Percentiles rank a stretch among this genome's conserved stretches.
These are phyloP conservation scores for Dallia pectoralis DNA, from an alignment of 2,797 vertebrate species.

Conservation along the genomic window DNA sequence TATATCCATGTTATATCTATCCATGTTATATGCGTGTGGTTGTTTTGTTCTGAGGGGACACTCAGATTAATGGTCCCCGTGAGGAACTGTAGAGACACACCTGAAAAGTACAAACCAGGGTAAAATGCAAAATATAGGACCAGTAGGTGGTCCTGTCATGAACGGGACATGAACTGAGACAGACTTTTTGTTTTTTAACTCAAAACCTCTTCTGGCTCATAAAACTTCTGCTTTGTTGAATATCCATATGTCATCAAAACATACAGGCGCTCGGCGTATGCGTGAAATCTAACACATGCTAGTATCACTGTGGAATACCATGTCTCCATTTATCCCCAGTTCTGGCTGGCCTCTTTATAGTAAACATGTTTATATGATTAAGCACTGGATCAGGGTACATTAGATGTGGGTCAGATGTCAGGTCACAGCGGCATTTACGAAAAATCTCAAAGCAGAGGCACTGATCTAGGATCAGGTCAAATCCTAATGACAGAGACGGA, in stretches of 20 bases:
- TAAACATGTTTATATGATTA: constrained; percentile 10
- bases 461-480: neutral
- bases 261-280: neutral
- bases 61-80: neutral
- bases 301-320: neutral
- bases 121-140: neutral
- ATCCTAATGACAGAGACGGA: neutral
- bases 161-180: neutral
- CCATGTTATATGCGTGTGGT: too few species aligned
- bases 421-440: neutral
- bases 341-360: neutral
- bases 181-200: neutral
- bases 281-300: neutral
- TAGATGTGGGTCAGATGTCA: neutral
- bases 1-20: too few species aligned
- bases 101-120: constrained; percentile 14
- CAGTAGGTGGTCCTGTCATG: neutral
- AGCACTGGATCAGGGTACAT: neutral
- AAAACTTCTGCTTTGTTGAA: neutral
- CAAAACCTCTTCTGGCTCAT: neutral
- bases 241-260: neutral
- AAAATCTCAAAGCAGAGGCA: neutral
- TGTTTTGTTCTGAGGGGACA: too few species aligned
- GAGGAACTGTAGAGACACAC: neutral
- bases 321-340: neutral